Conservation (phyloP, 2,888 invertebrate species). For the Ditula angustiorana region DNA sequence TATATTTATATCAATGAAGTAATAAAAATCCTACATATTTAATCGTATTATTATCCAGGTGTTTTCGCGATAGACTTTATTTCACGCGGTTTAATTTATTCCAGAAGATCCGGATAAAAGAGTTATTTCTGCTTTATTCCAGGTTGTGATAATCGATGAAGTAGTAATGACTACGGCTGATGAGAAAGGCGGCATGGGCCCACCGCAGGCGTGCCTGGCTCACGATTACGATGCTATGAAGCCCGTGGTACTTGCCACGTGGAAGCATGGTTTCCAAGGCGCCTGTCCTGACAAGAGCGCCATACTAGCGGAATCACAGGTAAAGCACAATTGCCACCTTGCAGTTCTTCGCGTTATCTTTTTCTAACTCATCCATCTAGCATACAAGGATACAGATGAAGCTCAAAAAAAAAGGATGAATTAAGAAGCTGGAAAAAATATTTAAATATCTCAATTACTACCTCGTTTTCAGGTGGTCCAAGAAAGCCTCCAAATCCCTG, state of each 20-base stretch:
- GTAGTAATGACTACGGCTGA: constrained; percentile 93
- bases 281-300: constrained; percentile 97
- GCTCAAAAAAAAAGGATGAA: no score
- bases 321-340: no score
- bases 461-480: constrained; percentile 90
- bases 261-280: constrained; percentile 98
- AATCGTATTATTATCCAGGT: no score
- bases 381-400: no score
- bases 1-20: no score
- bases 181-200: constrained; percentile 88
- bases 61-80: no score
- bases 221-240: constrained; percentile 97
- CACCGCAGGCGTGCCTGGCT: constrained; percentile 92
- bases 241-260: constrained; percentile 96
- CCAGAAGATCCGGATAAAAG: no score
- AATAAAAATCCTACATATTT: no score
- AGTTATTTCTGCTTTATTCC: no score
- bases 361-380: no score
- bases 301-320: constrained; percentile 95
- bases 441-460: background rate
- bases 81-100: no score
- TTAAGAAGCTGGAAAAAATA: background rate
- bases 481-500: constrained; percentile 97
- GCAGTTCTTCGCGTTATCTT: no score
- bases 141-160: constrained; percentile 96